A percentile compares a stretch with the other conserved stretches of the same genome.
phyloP scores from a whole-genome alignment of 2,888 invertebrate genomes.

The Parnassius smintheus region DNA sequence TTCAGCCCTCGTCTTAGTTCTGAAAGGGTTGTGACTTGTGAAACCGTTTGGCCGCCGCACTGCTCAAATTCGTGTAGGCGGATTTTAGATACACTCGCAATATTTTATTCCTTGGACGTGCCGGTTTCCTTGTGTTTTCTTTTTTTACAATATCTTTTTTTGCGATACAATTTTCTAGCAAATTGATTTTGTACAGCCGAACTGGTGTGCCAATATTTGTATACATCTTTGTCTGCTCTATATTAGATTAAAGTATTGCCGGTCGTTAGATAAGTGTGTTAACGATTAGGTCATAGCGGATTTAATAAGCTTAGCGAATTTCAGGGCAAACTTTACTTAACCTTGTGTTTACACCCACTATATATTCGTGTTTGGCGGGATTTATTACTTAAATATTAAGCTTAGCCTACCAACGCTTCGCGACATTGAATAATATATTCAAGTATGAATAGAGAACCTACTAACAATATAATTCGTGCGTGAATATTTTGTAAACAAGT shows the following conservation, averaged over 20 bases:
- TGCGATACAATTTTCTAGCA: neutral
- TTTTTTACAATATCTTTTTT: no score
- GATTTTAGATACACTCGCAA: no score
- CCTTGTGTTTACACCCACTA: slow-evolving; percentile 16
- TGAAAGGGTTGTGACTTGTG: no score
- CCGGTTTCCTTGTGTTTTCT: no score
- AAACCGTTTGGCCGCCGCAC: no score
- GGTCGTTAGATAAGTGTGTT: slow-evolving; percentile 2
- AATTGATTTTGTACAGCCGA: slow-evolving; percentile 5
- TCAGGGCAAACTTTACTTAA: slow-evolving; percentile 13
- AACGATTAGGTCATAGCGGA: slow-evolving; percentile 15
- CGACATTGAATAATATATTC: slow-evolving; percentile 9
- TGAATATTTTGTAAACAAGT: no score
- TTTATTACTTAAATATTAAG: slow-evolving; percentile 22
- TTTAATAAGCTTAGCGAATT: slow-evolving; percentile 8
- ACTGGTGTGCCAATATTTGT: slow-evolving; percentile 17
- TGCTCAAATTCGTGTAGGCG: no score
- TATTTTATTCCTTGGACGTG: no score
- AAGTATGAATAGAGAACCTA: slow-evolving; percentile 14
- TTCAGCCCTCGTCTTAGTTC: no score
- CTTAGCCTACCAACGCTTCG: slow-evolving; percentile 5
- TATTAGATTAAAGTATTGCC: slow-evolving; percentile 18
- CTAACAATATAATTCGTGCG: neutral
- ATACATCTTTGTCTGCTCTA: neutral
- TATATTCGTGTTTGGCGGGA: slow-evolving; percentile 18